Evolutionary conservation across 2,888 invertebrate genomes (phyloP).

Genomic region (Pterostichus madidus): DNA sequence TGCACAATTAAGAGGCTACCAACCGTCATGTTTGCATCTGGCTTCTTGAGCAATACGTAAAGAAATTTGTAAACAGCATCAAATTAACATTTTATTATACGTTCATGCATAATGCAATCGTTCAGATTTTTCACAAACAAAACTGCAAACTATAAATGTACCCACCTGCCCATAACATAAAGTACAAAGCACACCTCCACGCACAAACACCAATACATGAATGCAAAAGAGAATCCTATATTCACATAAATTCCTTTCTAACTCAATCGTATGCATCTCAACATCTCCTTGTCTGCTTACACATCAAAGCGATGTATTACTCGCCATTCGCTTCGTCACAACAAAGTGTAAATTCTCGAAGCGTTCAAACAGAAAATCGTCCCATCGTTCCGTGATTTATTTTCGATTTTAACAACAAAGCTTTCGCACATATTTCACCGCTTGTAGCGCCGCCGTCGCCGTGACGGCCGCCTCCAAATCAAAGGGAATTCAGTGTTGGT

Average conservation of each 20-base stretch:
- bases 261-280: not conserved
- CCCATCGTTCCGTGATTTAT: conserved; percentile 62
- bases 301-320: conserved; percentile 45
- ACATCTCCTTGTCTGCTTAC: conserved; percentile 21
- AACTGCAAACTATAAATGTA: not conserved
- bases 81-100: no score
- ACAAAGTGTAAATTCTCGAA: conserved; percentile 67
- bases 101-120: no score
- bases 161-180: not conserved
- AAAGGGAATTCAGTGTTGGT: conserved; percentile 34
- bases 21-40: no score
- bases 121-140: no score
- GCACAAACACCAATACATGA: not conserved
- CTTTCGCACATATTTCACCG: conserved; percentile 53
- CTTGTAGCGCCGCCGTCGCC: conserved; percentile 5
- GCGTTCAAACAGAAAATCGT: conserved; percentile 66
- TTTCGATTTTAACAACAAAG: conserved; percentile 67
- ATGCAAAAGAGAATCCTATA: not conserved
- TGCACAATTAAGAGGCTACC: no score
- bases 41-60: no score
- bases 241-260: conserved; percentile 17
- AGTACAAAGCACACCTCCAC: not conserved
- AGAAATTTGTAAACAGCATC: no score
- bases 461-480: conserved; percentile 16
- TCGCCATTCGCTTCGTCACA: conserved; percentile 46